phyloP scores from a whole-genome alignment of 2,888 invertebrate genomes.

The Cataglyphis cursor region DNA sequence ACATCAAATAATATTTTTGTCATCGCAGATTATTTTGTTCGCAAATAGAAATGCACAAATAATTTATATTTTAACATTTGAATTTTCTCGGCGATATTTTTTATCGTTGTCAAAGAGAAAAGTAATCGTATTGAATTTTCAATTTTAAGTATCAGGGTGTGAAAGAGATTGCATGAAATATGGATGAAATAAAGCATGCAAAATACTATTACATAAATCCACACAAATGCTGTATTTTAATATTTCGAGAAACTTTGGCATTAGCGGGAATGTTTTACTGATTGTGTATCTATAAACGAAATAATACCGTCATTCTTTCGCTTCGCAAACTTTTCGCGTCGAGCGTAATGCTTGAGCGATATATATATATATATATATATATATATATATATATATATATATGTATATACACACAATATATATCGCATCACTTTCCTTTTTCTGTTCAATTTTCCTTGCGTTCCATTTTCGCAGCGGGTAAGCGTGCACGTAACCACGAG shows the following conservation, averaged over 20 bases:
- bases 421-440: constrained; percentile 57
- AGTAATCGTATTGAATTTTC: not conserved
- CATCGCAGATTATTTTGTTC: not conserved
- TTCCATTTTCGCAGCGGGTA: constrained; percentile 56
- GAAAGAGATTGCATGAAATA: not conserved
- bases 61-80: not conserved
- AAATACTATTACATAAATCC: not conserved
- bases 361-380: not conserved
- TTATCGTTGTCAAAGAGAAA: not conserved
- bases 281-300: constrained; percentile 41
- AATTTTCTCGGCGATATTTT: not conserved
- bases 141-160: constrained; percentile 1
- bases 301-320: constrained; percentile 62
- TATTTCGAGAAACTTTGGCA: constrained; percentile 16
- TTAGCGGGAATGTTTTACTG: constrained; percentile 16
- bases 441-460: constrained; percentile 52
- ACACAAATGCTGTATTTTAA: not conserved
- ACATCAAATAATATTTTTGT: not conserved
- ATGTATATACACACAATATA: not conserved
- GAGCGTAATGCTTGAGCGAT: not conserved
- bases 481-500: constrained; percentile 67
- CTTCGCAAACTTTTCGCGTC: constrained; percentile 47
- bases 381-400: too few species aligned
- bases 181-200: constrained; percentile 1
- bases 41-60: not conserved